Conservation (phyloP, 2,113 vertebrate species). For the Xiphophorus hellerii region DNA sequence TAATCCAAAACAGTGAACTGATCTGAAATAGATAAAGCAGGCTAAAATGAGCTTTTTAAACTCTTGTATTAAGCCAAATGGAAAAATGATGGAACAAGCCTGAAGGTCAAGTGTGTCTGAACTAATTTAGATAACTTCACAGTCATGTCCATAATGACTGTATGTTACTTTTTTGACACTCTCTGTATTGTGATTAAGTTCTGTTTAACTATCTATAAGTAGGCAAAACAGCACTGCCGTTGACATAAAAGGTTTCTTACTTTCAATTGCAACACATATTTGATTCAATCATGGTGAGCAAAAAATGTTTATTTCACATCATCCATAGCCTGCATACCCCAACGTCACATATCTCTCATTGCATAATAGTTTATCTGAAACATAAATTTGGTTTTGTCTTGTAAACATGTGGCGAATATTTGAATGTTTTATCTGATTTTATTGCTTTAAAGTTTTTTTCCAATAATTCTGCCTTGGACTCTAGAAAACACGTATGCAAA, state of each 20-base stretch:
- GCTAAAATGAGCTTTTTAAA: background rate
- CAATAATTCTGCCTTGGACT: constrained; percentile 14
- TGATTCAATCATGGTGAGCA: constrained; percentile 1
- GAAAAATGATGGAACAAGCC: background rate
- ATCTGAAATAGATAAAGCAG: background rate
- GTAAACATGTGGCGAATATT: constrained; percentile 38
- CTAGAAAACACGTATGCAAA: constrained; percentile 24
- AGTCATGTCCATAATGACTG: background rate
- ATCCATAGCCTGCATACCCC: constrained; percentile 8
- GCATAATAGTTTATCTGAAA: constrained; percentile 12
- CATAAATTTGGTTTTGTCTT: constrained; percentile 15
- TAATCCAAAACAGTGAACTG: background rate
- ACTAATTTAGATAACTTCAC: background rate
- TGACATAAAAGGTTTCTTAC: no score
- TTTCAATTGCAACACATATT: background rate
- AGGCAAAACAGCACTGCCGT: background rate
- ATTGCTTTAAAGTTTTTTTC: constrained; percentile 5
- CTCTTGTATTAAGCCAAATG: background rate
- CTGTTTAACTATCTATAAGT: background rate
- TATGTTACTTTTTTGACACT: background rate
- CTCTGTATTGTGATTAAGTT: background rate
- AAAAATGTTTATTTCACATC: constrained; percentile 40
- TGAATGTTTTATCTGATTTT: background rate
- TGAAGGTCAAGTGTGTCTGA: background rate
- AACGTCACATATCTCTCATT: constrained; percentile 1